Conservation (phyloP, 2,797 vertebrate genomes). For the Steatocranus sp. region DNA sequence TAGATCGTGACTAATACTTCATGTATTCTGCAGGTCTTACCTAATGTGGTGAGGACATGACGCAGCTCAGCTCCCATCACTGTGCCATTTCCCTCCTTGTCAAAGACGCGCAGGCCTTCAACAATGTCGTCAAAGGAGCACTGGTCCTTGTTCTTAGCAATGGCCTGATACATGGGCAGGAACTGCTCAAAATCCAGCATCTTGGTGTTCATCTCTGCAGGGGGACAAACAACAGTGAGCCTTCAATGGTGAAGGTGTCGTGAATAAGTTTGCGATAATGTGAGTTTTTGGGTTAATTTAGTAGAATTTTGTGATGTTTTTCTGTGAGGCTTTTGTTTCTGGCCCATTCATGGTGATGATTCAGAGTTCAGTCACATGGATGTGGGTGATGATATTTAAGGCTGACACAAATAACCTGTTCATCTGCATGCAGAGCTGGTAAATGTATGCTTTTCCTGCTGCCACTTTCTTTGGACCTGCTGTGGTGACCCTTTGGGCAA, state of each 20-base stretch:
- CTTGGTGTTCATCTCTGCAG: slow-evolving; percentile 88
- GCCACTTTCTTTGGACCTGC: background rate
- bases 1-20: background rate
- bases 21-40: slow-evolving; percentile 56
- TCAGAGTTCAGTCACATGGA: background rate
- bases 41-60: slow-evolving; percentile 90
- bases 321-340: background rate
- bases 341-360: background rate
- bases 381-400: background rate
- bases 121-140: slow-evolving; percentile 90
- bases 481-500: background rate
- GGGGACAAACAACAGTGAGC: background rate
- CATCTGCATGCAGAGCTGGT: background rate
- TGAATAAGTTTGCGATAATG: background rate
- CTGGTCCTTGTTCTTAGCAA: slow-evolving; percentile 93
- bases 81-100: slow-evolving; percentile 92
- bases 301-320: background rate
- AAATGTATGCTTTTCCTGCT: background rate
- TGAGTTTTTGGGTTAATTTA: background rate
- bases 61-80: slow-evolving; percentile 93
- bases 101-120: slow-evolving; percentile 89
- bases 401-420: background rate
- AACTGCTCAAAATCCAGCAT: slow-evolving; percentile 91
- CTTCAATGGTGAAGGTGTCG: background rate
- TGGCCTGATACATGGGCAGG: slow-evolving; percentile 90